Evolutionary conservation across 2,888 invertebrate genomes (phyloP).

Genomic region (Trissolcus brochymenae): DNA sequence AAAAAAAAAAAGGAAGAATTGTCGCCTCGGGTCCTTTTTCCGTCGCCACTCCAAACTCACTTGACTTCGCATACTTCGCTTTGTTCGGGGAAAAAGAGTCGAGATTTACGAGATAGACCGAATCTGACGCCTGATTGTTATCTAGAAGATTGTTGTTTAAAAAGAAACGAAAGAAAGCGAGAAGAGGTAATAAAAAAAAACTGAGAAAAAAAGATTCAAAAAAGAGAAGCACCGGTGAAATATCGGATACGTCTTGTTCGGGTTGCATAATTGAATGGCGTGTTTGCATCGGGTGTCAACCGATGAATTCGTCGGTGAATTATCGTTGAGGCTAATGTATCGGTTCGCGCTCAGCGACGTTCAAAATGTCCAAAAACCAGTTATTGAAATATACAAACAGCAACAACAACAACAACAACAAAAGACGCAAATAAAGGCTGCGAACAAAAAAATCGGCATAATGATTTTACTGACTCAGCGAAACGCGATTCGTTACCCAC

Average conservation of each 20-base stretch:
- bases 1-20: conserved; percentile 11
- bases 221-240: conserved; percentile 20
- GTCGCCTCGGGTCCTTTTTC: conserved; percentile 41
- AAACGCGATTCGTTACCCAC: conserved; percentile 37
- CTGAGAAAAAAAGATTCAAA: neutral
- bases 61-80: conserved; percentile 45
- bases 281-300: conserved; percentile 49
- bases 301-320: conserved; percentile 46
- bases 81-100: conserved; percentile 37
- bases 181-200: neutral
- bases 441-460: conserved; percentile 19
- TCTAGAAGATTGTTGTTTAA: conserved; percentile 26
- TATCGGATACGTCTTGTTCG: conserved; percentile 46
- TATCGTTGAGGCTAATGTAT: conserved; percentile 42
- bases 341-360: conserved; percentile 39
- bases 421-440: too few species aligned
- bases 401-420: neutral
- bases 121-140: conserved; percentile 46
- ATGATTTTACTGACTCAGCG: conserved; percentile 57
- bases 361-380: conserved; percentile 53
- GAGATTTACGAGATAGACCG: conserved; percentile 50
- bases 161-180: conserved; percentile 5
- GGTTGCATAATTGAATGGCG: conserved; percentile 49
- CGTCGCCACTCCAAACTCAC: conserved; percentile 25
- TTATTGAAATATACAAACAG: conserved; percentile 40